Evolutionary conservation across 2,113 vertebrate species (phyloP), one percentile per base, ranked within the genome.

Genomic region (Toxotes jaculatrix): DNA sequence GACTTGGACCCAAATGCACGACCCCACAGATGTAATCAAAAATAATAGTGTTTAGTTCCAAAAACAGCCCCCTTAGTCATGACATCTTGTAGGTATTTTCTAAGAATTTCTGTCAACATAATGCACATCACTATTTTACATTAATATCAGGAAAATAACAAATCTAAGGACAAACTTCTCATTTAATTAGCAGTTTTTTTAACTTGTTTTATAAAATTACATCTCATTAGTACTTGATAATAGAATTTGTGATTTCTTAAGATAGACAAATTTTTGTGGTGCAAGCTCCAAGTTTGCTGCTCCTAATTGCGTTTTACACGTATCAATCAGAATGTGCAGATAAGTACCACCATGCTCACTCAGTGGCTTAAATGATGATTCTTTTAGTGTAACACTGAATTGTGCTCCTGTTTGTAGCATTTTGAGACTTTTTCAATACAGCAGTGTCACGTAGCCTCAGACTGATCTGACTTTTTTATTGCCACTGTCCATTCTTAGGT

Each of bases 381-480:
- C 55, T 74, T 84, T 81, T 80, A 83, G 82, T 71, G 66, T 40
- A 47, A 68, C 69, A 67, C 2, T 62, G 56, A 87, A 71, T 43
- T 59, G 64, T 75, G 77, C 68, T 72, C 45, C 51, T 40, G 36
- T 56, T 62, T 57, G 38, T 23, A 32, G 49, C 27, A 19, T 82
- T 75, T 53, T 63, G 19, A 45, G 66, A 61, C 56, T 74, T 80
- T 74, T 81, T 60, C 59, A 42, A 38, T 75, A 64, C 69, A 14
- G 42, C 74, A 17, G 77, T 84, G 77, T 76, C 81, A 80, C 61
- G 45, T 51, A 71, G 67, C 68, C 47, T 71, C 14, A 72, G 77
- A 80, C 69, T 73, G 67, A 63, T 64, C 80, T 82, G 68, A 79
- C 32, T 87, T 84, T 81, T 87, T 85, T 74, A 77, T 83, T 85